These are phyloP conservation scores for Sipha flava DNA, from an alignment of 1,140 invertebrate genomes.

Conservation along the genomic window DNA sequence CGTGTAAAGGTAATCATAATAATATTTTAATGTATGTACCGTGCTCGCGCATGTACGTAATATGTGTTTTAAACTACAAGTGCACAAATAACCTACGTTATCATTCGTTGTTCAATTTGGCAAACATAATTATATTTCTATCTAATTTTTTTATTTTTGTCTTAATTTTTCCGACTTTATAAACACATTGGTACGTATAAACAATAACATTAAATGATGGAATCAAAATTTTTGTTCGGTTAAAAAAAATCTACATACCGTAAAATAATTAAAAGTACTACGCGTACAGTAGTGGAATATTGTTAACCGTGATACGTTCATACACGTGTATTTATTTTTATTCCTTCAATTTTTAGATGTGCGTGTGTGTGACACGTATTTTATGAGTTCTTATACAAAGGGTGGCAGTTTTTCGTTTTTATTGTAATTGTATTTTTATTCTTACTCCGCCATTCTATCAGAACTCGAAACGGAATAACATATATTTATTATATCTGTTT, in stretches of 20 bases:
- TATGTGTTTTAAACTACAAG: too few relatives aligned
- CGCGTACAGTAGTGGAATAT: too few relatives aligned
- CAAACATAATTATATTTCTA: neutral
- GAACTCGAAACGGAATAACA: neutral
- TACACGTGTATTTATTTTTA: too few relatives aligned
- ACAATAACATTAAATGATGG: neutral
- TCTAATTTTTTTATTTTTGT: neutral
- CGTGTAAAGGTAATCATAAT: too few relatives aligned
- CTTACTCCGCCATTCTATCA: neutral
- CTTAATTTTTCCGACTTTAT: neutral
- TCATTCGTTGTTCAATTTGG: neutral
- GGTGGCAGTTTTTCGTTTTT: neutral
- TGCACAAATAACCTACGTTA: too few relatives aligned
- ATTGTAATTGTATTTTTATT: neutral
- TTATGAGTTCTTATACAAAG: neutral
- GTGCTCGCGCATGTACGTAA: neutral
- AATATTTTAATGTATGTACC: too few relatives aligned
- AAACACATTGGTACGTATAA: neutral
- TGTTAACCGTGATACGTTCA: too few relatives aligned
- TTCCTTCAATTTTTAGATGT: too few relatives aligned
- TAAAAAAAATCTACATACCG: neutral
- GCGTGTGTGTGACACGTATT: neutral
- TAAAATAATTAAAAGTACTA: neutral
- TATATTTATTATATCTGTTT: too few relatives aligned
- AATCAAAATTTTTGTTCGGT: neutral